Percentiles rank a stretch among this genome's conserved stretches.
These are phyloP conservation scores for Conus ventricosus DNA, from an alignment of 1,140 invertebrate species.

Conservation along the genomic window DNA sequence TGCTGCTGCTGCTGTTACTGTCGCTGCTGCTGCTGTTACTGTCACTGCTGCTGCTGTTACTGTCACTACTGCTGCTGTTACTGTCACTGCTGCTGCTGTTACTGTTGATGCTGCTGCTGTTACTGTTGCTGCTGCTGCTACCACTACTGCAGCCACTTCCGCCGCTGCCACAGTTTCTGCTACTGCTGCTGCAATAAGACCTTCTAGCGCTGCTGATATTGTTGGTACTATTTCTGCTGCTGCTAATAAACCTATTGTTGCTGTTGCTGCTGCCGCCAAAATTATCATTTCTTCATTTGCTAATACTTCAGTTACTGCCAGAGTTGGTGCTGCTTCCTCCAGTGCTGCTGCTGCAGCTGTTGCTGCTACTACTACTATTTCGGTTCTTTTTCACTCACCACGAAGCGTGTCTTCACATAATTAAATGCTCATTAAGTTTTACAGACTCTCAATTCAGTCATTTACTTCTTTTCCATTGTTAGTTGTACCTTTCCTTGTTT, in stretches of 20 bases:
- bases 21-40: no score
- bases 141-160: neutral
- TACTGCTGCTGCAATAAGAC: no score
- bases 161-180: no score
- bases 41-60: no score
- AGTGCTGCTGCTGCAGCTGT: neutral
- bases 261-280: slow-evolving; percentile 12
- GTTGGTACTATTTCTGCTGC: slow-evolving; percentile 18
- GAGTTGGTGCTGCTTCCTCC: neutral
- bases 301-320: neutral
- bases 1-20: no score
- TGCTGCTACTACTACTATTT: slow-evolving; percentile 17
- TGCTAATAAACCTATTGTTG: neutral
- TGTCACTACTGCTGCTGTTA: no score
- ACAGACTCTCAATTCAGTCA: neutral
- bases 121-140: slow-evolving; percentile 3
- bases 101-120: neutral
- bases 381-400: no score
- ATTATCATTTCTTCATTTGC: neutral
- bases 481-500: neutral
- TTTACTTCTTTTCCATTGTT: neutral
- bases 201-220: neutral
- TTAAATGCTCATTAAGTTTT: no score
- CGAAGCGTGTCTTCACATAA: no score
- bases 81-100: no score